A percentile compares a stretch with the other conserved stretches of the same genome.
Conservation (phyloP, 2,888 invertebrate species). For the Villa cingulata region DNA sequence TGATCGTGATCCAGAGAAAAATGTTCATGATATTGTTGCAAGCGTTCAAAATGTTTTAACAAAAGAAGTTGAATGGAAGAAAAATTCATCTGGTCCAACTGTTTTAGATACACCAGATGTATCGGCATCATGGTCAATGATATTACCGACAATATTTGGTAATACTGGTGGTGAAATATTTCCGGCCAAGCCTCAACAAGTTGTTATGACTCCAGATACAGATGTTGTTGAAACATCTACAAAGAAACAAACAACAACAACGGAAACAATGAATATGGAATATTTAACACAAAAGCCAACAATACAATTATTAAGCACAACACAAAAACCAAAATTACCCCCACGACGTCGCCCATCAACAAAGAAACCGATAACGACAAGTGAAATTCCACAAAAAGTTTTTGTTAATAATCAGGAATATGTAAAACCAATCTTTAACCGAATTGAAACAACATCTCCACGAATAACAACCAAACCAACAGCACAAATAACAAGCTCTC, state of each 20-base stretch:
- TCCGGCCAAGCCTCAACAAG: slow-evolving; percentile 37
- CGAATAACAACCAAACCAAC: not conserved
- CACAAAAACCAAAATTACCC: slow-evolving; percentile 1
- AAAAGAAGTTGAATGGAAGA: slow-evolving; percentile 51
- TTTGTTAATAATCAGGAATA: slow-evolving; percentile 30
- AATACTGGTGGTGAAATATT: slow-evolving; percentile 50
- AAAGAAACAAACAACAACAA: not conserved
- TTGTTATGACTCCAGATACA: slow-evolving; percentile 36
- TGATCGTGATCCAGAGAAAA: slow-evolving; percentile 45
- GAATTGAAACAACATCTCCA: slow-evolving; percentile 3
- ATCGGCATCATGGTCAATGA: slow-evolving; percentile 66
- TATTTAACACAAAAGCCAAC: slow-evolving; percentile 2
- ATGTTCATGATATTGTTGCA: slow-evolving; percentile 65
- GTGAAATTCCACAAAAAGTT: slow-evolving; percentile 18
- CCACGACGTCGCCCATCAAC: slow-evolving; percentile 18
- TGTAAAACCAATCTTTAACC: slow-evolving; percentile 18
- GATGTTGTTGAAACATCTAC: slow-evolving; percentile 31
- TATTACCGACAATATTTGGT: slow-evolving; percentile 66
- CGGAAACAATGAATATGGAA: too few relatives aligned
- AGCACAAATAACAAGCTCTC: too few relatives aligned
- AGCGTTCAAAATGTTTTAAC: slow-evolving; percentile 74
- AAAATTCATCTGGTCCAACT: slow-evolving; percentile 38
- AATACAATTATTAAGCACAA: slow-evolving; percentile 6
- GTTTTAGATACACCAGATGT: slow-evolving; percentile 58
- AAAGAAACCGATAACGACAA: slow-evolving; percentile 19